Evolutionary conservation across 2,888 invertebrate genomes (phyloP).

Genomic region (Adelphocoris suturalis): DNA sequence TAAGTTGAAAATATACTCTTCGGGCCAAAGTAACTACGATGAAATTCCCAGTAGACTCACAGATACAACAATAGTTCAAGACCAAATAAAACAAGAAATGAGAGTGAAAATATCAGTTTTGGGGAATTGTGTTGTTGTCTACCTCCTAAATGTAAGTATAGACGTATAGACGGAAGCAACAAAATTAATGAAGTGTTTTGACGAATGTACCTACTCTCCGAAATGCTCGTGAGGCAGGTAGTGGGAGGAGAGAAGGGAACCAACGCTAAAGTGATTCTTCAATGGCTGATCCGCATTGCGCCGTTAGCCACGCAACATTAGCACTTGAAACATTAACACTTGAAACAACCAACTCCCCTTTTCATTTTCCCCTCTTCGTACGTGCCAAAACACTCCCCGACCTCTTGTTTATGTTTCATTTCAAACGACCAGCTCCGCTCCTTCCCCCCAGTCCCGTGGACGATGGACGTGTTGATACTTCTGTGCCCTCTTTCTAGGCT

Average conservation of each 20-base stretch:
- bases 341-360: conserved; percentile 32
- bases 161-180: too few species aligned
- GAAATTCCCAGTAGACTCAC: too few species aligned
- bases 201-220: not conserved
- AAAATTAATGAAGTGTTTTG: not conserved
- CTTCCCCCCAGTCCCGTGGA: not conserved
- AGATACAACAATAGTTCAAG: too few species aligned
- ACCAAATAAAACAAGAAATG: too few species aligned
- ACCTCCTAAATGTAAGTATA: too few species aligned
- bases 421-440: conserved; percentile 41
- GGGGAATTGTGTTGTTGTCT: too few species aligned
- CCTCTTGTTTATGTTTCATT: conserved; percentile 61
- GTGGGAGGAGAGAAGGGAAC: not conserved
- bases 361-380: conserved; percentile 29
- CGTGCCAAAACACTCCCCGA: not conserved
- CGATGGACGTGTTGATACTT: conserved; percentile 43
- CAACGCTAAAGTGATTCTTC: conserved; percentile 18
- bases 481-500: conserved; percentile 21
- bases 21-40: too few species aligned
- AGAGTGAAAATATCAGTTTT: too few species aligned
- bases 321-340: conserved; percentile 56
- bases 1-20: too few species aligned
- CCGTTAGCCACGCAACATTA: conserved; percentile 58
- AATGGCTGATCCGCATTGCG: conserved; percentile 51
- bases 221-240: not conserved